A percentile compares a stretch with the other conserved stretches of the same genome.
phyloP scores from a whole-genome alignment of 92 coral and sea anemone species.

The Epizoanthus rinbou region DNA sequence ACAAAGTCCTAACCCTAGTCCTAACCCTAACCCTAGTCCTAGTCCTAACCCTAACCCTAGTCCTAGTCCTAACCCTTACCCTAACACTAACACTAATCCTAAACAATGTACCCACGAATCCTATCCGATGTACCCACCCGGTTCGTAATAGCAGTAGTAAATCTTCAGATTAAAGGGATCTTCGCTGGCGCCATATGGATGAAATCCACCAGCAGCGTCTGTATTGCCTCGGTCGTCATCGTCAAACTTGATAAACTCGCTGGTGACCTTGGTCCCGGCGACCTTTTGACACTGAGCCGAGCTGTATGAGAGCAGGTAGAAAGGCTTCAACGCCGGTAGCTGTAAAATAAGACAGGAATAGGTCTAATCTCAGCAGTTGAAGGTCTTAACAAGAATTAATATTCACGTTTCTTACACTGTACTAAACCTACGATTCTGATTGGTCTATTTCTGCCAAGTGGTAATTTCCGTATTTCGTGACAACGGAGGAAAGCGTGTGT shows the following conservation, averaged over 20 bases:
- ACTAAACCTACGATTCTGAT: no score
- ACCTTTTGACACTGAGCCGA: constrained; percentile 97
- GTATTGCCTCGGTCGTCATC: constrained; percentile 97
- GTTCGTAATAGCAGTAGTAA: constrained; percentile 85
- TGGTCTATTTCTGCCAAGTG: no score
- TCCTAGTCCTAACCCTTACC: no score
- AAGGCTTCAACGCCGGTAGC: constrained; percentile 91
- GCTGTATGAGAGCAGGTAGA: constrained; percentile 90
- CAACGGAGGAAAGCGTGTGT: no score
- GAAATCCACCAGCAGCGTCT: constrained; percentile 90
- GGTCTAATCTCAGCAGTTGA: neutral
- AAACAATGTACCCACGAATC: no score
- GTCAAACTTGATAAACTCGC: constrained; percentile 96
- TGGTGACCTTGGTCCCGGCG: constrained; percentile 89
- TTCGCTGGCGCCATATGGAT: constrained; percentile 98
- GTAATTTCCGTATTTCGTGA: no score
- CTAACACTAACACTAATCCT: no score
- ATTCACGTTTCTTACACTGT: no score
- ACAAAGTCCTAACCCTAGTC: no score
- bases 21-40: no score
- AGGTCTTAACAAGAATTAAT: no score
- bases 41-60: no score
- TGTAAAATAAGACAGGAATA: neutral
- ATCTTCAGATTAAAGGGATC: constrained; percentile 97
- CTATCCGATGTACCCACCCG: neutral